Conservation (phyloP, 2,888 invertebrate genomes). For the Cheilosia variabilis region DNA sequence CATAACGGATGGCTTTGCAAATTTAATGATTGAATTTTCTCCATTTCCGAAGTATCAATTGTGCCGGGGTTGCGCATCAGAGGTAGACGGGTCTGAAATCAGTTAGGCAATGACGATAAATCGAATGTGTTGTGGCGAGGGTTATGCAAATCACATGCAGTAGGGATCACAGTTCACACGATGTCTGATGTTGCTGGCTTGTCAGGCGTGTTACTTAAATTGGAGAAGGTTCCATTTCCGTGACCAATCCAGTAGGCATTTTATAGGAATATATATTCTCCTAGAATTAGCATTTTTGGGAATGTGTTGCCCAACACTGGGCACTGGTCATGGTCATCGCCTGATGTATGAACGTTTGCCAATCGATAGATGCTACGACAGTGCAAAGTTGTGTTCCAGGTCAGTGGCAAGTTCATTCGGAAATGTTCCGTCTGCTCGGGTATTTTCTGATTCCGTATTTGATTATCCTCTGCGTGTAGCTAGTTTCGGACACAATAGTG, state of each 20-base stretch:
- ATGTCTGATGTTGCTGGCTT: not conserved
- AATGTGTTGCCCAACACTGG: too few species aligned
- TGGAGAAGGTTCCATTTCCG: not conserved
- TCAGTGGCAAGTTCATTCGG: too few species aligned
- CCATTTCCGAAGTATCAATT: conserved; percentile 2
- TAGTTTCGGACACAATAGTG: too few species aligned
- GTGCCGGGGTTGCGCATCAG: not conserved
- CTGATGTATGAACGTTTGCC: too few species aligned
- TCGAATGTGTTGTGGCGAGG: not conserved
- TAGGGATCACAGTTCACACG: not conserved
- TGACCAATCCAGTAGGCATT: not conserved
- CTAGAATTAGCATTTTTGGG: too few species aligned
- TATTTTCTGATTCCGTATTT: too few species aligned
- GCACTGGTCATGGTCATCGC: too few species aligned
- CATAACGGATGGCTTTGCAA: conserved; percentile 13
- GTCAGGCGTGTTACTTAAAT: not conserved
- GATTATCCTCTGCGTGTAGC: too few species aligned
- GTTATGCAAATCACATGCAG: not conserved
- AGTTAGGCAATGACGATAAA: not conserved
- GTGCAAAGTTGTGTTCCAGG: too few species aligned
- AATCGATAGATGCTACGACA: too few species aligned
- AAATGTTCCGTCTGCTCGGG: too few species aligned
- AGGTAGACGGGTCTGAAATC: not conserved
- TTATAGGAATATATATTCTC: too few species aligned
- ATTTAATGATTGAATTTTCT: conserved; percentile 8